These are phyloP conservation scores for Eledone cirrhosa DNA, from an alignment of 2,888 invertebrate species.

Conservation along the genomic window DNA sequence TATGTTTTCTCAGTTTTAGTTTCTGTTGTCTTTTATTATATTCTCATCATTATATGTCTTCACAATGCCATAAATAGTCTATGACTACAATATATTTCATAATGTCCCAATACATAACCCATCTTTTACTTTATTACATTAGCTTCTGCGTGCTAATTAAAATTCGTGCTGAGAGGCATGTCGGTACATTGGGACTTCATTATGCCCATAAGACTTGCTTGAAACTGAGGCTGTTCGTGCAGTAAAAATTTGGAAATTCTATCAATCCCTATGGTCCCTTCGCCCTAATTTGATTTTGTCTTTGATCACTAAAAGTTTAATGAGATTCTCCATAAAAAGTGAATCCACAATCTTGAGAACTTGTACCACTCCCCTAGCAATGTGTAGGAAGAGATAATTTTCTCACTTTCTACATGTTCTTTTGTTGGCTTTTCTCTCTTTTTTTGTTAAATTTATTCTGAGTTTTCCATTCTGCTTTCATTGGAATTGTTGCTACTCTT, in stretches of 20 bases:
- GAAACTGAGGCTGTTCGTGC: conserved; percentile 26
- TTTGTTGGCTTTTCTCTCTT: no score
- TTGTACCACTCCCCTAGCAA: not conserved
- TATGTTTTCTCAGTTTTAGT: no score
- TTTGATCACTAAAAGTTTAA: conserved; percentile 27
- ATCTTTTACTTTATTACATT: conserved; percentile 23
- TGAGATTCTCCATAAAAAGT: conserved; percentile 24
- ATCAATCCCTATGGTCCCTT: conserved; percentile 24
- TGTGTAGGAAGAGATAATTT: conserved; percentile 14
- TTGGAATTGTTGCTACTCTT: no score
- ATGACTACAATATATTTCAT: not conserved
- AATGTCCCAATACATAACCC: conserved; percentile 25
- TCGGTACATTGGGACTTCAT: not conserved
- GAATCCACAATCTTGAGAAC: conserved; percentile 12
- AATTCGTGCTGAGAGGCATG: conserved; percentile 28
- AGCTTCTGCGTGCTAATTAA: conserved; percentile 26
- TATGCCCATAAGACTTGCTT: conserved; percentile 21
- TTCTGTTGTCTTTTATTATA: no score
- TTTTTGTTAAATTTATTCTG: no score
- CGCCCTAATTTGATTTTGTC: conserved; percentile 28
- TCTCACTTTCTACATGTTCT: not conserved
- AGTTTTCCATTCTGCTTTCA: no score
- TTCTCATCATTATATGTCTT: no score
- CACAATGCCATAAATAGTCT: no score
- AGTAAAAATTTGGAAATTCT: conserved; percentile 24